These are phyloP conservation scores for Habropoda laboriosa DNA, from an alignment of 1,140 invertebrate genomes.

Conservation along the genomic window DNA sequence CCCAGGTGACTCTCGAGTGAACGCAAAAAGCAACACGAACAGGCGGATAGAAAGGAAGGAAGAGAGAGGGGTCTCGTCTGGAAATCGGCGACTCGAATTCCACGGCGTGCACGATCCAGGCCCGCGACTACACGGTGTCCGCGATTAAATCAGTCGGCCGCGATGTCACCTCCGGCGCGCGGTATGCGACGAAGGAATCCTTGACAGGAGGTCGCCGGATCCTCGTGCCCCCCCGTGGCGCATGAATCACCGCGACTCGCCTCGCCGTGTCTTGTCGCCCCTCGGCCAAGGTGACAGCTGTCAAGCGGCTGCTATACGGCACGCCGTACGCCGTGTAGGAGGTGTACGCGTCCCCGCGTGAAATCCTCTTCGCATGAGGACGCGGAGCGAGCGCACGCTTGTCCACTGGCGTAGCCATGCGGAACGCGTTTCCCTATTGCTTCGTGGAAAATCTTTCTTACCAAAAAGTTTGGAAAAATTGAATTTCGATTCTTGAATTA, in stretches of 20 bases:
- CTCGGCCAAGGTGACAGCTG: conserved; percentile 79
- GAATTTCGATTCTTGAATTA: no score
- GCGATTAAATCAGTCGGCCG: conserved; percentile 76
- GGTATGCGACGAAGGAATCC: conserved; percentile 74
- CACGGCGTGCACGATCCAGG: conserved; percentile 17
- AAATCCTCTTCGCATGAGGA: conserved; percentile 36
- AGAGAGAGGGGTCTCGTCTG: neutral
- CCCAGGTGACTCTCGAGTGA: no score
- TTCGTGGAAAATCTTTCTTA: neutral
- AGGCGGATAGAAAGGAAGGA: neutral
- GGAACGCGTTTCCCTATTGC: neutral
- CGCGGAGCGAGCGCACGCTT: conserved; percentile 15
- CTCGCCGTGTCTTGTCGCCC: conserved; percentile 74
- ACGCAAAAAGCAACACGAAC: neutral
- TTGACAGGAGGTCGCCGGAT: conserved; percentile 77
- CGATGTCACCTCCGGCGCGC: conserved; percentile 74
- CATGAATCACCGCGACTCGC: conserved; percentile 76
- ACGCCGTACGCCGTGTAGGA: conserved; percentile 67
- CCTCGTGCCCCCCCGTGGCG: conserved; percentile 72
- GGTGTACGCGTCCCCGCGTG: conserved; percentile 62
- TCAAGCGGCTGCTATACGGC: conserved; percentile 72
- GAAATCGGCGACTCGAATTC: conserved; percentile 51
- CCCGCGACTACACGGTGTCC: conserved; percentile 49
- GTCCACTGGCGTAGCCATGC: conserved; percentile 24
- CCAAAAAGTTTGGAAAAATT: no score